Evolutionary conservation across 2,113 vertebrate genomes (phyloP).

Genomic region (Lycocorax pyrrhopterus): DNA sequence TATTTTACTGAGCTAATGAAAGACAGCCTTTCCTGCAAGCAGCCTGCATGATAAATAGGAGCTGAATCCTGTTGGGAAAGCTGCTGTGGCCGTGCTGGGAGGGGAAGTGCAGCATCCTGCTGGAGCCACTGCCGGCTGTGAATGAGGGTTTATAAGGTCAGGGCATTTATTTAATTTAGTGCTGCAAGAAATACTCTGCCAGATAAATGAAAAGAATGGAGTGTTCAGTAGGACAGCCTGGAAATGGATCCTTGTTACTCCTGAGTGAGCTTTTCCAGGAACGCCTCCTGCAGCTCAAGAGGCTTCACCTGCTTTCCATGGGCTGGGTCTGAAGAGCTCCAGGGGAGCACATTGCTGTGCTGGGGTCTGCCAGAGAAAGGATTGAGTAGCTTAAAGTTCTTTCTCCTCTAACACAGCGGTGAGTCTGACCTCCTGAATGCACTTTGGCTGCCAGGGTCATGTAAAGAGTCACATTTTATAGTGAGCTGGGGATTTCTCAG

Average conservation of each 20-base stretch:
- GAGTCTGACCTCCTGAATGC: neutral
- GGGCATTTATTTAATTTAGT: constrained; percentile 13
- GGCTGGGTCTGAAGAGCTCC: neutral
- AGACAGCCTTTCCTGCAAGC: neutral
- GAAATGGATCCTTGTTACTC: neutral
- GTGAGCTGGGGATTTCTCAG: rapidly evolving
- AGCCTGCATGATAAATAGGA: neutral
- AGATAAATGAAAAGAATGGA: neutral
- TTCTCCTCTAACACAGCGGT: neutral
- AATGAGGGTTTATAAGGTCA: constrained; percentile 19
- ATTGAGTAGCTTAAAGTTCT: neutral
- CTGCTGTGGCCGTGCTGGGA: neutral
- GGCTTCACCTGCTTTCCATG: neutral
- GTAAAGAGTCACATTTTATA: rapidly evolving
- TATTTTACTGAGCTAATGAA: neutral
- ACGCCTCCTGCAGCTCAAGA: neutral
- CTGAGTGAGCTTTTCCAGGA: neutral
- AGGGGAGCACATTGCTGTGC: neutral
- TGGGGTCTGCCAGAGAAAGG: neutral
- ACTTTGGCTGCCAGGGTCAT: neutral
- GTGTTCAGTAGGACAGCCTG: neutral
- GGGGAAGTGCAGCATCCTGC: neutral
- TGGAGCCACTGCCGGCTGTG: neutral
- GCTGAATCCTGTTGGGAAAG: neutral
- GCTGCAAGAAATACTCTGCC: neutral